Evolutionary conservation across 2,888 invertebrate genomes (phyloP).

Genomic region (Beris chalybata): DNA sequence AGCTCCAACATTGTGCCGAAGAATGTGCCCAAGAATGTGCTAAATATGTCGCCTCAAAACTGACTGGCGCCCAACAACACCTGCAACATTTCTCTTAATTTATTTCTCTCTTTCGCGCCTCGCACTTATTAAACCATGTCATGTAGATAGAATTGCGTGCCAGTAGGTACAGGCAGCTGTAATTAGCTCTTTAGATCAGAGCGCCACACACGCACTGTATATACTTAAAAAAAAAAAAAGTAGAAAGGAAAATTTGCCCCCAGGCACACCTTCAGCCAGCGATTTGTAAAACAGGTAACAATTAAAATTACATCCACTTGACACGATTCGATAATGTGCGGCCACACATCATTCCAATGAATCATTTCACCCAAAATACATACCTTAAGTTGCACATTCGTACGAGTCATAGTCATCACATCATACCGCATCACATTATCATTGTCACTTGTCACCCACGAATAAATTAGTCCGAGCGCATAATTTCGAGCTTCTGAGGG

Average conservation of each 20-base stretch:
- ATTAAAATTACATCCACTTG: constrained; percentile 14
- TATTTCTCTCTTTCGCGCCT: constrained; percentile 9
- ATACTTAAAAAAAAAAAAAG: not conserved
- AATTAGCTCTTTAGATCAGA: not conserved
- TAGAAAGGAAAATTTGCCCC: not conserved
- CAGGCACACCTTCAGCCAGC: constrained; percentile 13
- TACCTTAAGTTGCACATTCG: not conserved
- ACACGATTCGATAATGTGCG: constrained; percentile 19
- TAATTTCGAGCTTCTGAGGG: not conserved
- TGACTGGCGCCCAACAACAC: constrained; percentile 19
- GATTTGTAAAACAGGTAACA: constrained; percentile 10
- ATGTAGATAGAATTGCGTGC: constrained; percentile 14
- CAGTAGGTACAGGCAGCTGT: constrained; percentile 17
- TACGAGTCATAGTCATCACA: not conserved
- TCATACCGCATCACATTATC: constrained; percentile 6
- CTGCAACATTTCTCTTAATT: constrained; percentile 19
- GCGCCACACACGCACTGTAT: not conserved
- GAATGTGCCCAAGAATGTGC: too few relatives aligned
- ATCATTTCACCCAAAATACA: constrained; percentile 6
- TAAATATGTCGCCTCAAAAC: too few relatives aligned
- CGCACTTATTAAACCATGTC: constrained; percentile 26
- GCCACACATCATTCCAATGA: constrained; percentile 15
- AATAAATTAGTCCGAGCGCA: constrained; percentile 18
- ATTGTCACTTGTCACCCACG: constrained; percentile 22
- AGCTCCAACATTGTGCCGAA: too few relatives aligned